Conservation (phyloP, 2,797 vertebrate genomes). For the Cyclopterus lumpus region DNA sequence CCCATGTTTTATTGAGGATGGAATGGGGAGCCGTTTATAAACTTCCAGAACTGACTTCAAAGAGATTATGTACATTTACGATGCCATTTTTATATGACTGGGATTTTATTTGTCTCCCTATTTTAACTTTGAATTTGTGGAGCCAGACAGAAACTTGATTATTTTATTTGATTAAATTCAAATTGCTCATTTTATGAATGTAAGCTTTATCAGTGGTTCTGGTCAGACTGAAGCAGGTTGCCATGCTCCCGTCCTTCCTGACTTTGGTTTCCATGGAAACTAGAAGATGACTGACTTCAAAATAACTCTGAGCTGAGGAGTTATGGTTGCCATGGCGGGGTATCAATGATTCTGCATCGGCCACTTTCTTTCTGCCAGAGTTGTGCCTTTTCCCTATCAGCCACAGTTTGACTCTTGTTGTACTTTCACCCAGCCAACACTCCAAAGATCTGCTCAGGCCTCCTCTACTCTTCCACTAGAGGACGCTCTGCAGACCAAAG, state of each 20-base stretch:
- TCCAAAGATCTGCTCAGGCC: constrained; percentile 70
- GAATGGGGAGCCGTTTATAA: constrained; percentile 62
- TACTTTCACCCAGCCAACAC: constrained; percentile 63
- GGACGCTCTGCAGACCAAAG: constrained; percentile 61
- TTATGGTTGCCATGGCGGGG: constrained; percentile 34
- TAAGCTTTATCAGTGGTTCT: constrained; percentile 71
- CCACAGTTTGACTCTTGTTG: constrained; percentile 52
- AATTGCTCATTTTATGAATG: constrained; percentile 76
- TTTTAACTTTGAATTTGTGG: constrained; percentile 52
- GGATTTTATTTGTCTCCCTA: constrained; percentile 69
- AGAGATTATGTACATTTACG: constrained; percentile 74
- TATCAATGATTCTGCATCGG: constrained; percentile 46
- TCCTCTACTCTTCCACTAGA: constrained; percentile 60
- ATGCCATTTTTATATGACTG: constrained; percentile 81
- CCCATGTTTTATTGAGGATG: constrained; percentile 50
- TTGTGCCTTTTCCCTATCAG: constrained; percentile 64
- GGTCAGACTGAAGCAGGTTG: constrained; percentile 53
- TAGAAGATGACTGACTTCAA: constrained; percentile 50
- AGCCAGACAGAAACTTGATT: constrained; percentile 70
- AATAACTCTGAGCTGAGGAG: constrained; percentile 55
- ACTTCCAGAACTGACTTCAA: constrained; percentile 67
- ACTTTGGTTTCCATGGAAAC: constrained; percentile 64
- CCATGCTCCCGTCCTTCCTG: constrained; percentile 30
- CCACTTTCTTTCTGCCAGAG: constrained; percentile 48
- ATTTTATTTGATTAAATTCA: constrained; percentile 67